phyloP scores from a whole-genome alignment of 2,113 vertebrate species.

The Bucco capensis region DNA sequence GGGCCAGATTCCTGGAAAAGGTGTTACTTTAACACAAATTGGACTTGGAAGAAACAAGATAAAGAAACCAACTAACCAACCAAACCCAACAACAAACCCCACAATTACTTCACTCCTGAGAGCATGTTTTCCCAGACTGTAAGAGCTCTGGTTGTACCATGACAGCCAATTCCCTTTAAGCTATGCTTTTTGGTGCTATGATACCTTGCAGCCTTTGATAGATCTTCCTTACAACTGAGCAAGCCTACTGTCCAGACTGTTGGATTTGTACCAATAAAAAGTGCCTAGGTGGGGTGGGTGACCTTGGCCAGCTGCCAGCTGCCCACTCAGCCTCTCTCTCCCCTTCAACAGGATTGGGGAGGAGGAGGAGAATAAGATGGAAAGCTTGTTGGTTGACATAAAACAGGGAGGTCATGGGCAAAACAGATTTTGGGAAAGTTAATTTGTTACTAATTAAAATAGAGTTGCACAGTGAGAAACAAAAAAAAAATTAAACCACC shows the following conservation, averaged over 20 bases:
- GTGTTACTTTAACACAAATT: not conserved
- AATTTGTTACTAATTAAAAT: not conserved
- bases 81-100: too few species aligned
- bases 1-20: not conserved
- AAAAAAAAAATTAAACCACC: not conserved
- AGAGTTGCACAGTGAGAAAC: not conserved
- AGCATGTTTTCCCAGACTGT: not conserved
- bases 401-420: not conserved
- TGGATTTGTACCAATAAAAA: not conserved
- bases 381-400: not conserved
- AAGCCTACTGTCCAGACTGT: not conserved
- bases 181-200: not conserved
- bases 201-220: accelerated
- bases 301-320: not conserved
- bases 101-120: not conserved
- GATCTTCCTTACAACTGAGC: not conserved
- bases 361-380: not conserved
- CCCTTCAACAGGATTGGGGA: not conserved
- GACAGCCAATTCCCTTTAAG: accelerated
- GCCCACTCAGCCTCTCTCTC: not conserved
- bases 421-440: not conserved
- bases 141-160: not conserved
- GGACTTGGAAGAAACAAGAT: not conserved
- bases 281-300: accelerated
- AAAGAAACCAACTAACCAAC: too few species aligned